Conservation (phyloP, 2,797 vertebrate genomes). For the Helicolenus hilgendorfi region DNA sequence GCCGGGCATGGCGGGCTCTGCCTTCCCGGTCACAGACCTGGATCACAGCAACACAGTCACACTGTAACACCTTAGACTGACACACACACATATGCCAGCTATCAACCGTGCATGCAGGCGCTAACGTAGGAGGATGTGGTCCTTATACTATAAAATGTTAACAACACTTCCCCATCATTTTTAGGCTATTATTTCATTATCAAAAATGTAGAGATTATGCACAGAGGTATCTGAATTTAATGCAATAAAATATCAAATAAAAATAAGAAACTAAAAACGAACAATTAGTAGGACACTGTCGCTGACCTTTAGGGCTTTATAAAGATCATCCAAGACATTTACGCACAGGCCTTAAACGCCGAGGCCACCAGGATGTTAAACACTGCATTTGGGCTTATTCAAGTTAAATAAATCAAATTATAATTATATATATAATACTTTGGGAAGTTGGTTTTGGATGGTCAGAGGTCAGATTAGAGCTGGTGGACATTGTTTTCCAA, state of each 20-base stretch:
- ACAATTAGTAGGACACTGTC: background rate
- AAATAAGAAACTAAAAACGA: background rate
- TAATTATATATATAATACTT: background rate
- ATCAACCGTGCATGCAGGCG: background rate
- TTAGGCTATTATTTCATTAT: background rate
- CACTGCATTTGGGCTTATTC: background rate
- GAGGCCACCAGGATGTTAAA: background rate
- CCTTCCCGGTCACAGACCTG: constrained; percentile 99
- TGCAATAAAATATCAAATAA: background rate
- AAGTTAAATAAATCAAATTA: background rate
- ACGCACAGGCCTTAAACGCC: background rate
- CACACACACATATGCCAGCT: background rate
- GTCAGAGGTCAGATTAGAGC: constrained; percentile 20
- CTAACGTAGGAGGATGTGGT: background rate
- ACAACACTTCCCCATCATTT: background rate
- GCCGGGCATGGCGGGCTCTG: constrained; percentile 98
- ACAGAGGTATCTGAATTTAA: background rate
- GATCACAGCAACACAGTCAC: constrained; percentile 27
- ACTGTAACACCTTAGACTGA: constrained; percentile 16
- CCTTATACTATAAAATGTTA: background rate
- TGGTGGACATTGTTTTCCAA: constrained; percentile 38
- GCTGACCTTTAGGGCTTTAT: background rate
- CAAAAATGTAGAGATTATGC: background rate
- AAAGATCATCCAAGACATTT: background rate
- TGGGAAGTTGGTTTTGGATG: background rate